These are phyloP conservation scores for Drusus annulatus DNA, from an alignment of 1,140 invertebrate species.

Conservation along the genomic window DNA sequence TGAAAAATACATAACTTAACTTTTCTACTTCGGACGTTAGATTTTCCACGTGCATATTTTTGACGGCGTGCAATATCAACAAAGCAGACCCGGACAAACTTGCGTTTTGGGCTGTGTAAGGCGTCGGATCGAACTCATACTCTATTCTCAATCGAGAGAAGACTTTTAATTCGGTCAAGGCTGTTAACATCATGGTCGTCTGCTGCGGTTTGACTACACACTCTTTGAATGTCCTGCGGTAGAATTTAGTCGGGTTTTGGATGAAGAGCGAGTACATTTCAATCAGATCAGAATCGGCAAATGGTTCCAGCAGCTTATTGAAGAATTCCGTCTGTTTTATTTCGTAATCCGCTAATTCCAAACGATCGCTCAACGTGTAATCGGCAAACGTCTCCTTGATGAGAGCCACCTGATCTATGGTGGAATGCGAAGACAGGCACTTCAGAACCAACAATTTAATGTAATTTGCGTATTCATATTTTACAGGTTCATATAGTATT, in stretches of 20 bases:
- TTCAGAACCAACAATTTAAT: slow-evolving; percentile 36
- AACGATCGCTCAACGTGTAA: slow-evolving; percentile 14
- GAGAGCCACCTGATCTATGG: slow-evolving; percentile 18
- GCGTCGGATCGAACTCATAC: slow-evolving; percentile 4
- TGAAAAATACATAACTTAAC: slow-evolving; percentile 42
- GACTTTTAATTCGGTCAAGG: slow-evolving; percentile 33
- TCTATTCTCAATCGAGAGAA: slow-evolving; percentile 39
- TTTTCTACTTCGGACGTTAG: slow-evolving; percentile 30
- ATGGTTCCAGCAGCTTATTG: slow-evolving; percentile 49
- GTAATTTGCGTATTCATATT: slow-evolving; percentile 25
- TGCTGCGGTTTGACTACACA: slow-evolving; percentile 37
- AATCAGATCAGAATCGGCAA: slow-evolving; percentile 23
- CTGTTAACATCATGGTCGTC: slow-evolving; percentile 30
- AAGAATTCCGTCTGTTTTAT: slow-evolving; percentile 42
- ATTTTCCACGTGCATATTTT: slow-evolving; percentile 22
- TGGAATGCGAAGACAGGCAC: slow-evolving; percentile 10
- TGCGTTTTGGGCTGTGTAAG: slow-evolving; percentile 3
- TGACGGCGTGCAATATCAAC: slow-evolving; percentile 39
- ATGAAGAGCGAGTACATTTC: slow-evolving; percentile 46
- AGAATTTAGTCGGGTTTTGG: slow-evolving; percentile 51
- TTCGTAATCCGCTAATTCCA: slow-evolving; percentile 49
- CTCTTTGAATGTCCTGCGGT: slow-evolving; percentile 27
- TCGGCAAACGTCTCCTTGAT: slow-evolving; percentile 32
- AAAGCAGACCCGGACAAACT: slow-evolving; percentile 10
- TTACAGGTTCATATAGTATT: slow-evolving; percentile 21